Evolutionary conservation across 2,113 vertebrate genomes (phyloP), one percentile per base, ranked within the genome.

Genomic region (Heteronetta atricapilla): DNA sequence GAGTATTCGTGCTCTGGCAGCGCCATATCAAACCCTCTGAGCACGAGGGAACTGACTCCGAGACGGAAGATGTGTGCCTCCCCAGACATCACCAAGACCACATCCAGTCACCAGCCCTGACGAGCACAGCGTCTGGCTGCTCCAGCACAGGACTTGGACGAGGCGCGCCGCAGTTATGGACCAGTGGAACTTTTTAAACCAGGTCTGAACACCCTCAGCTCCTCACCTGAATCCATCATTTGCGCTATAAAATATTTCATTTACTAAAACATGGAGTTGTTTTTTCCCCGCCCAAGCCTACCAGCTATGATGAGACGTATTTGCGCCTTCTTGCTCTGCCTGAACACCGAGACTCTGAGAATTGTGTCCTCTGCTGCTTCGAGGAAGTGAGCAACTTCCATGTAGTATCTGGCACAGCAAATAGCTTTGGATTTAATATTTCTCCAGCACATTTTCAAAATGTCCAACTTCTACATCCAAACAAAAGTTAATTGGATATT

Each of bases 161-260:
- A 75, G 7, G 68, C 0, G 3, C 9, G 48, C 7, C 0, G 19
- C 25, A 55, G 12, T 3, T 75, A 50, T 1, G 19, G 40, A 59
- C 10, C 58, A 80, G 20, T 10, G 50, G n/a, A 76, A 68, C 36
- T 48, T 20, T 14, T 60, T 40, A 58, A 95, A 85, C 31, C 26
- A 68, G 33, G 13, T 13, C 59, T n/a, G 11, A 80, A 77, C 15
- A 29, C 20, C 40, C 23, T n/a, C 46, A 40, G 36, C 25, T 86
- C 34, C 53, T 79, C 20, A 69, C 23, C 15, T 50, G 10, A 50
- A 28, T 1, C 13, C 33, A 46, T 68, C 52, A n/a, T 50, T 64
- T 56, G 22, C 53, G 73, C 25, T 50, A 40, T 2, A 53, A 79
- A 91, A 79, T 5, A 48, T 58, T 76, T 82, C 67, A n/a, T 16